phyloP scores from a whole-genome alignment of 2,888 invertebrate species.

The Ametastegia equiseti region DNA sequence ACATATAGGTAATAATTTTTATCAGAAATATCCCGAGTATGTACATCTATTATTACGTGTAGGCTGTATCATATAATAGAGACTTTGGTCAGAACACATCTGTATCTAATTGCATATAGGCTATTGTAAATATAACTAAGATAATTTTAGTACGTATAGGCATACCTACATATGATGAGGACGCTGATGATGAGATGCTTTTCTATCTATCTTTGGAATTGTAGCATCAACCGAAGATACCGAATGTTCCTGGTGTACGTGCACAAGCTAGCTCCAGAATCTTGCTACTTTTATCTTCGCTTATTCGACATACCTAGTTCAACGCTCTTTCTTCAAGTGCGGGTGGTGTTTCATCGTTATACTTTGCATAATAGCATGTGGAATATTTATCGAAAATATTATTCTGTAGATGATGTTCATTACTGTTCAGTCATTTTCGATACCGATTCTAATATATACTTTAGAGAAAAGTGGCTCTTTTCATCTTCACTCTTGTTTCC shows the following conservation, averaged over 20 bases:
- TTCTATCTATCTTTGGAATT: constrained; percentile 2
- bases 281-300: neutral
- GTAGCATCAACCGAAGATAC: constrained; percentile 23
- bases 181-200: constrained; percentile 15
- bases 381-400: neutral
- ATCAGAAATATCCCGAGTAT: constrained; percentile 48
- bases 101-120: constrained; percentile 42
- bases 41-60: constrained; percentile 50
- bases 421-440: too few relatives aligned
- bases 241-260: constrained; percentile 22
- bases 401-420: too few relatives aligned
- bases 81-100: constrained; percentile 41
- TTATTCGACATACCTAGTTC: neutral
- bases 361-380: constrained; percentile 18
- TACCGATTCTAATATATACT: neutral
- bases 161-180: too few relatives aligned
- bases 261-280: constrained; percentile 9
- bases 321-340: neutral
- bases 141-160: constrained; percentile 6
- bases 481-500: too few relatives aligned
- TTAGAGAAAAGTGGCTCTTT: too few relatives aligned
- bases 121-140: constrained; percentile 45
- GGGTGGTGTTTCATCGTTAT: neutral
- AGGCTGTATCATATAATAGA: constrained; percentile 37
- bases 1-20: constrained; percentile 52